These are phyloP conservation scores for Chromobotia macracanthus DNA, from an alignment of 2,797 vertebrate genomes.

Conservation along the genomic window DNA sequence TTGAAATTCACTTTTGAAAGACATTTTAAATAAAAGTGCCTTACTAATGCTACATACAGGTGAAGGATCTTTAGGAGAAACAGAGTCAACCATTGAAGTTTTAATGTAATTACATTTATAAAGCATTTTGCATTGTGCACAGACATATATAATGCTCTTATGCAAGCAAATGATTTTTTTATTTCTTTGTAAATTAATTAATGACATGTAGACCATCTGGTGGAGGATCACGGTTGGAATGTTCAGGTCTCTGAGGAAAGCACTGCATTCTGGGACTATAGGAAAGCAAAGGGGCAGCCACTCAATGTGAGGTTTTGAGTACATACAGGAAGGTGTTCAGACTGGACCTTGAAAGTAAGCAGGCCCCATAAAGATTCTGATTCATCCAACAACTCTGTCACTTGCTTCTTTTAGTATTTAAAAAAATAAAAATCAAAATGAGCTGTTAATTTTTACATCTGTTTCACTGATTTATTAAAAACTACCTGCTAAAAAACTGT, in stretches of 20 bases:
- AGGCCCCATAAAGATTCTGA: too few relatives aligned
- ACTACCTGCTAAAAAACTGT: too few relatives aligned
- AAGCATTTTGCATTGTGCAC: neutral
- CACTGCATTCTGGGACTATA: too few relatives aligned
- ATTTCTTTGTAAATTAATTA: neutral
- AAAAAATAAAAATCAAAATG: too few relatives aligned
- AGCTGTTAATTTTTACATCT: too few relatives aligned
- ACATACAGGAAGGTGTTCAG: too few relatives aligned
- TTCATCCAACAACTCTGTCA: too few relatives aligned
- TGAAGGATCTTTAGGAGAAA: slow-evolving; percentile 3
- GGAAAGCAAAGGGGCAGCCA: too few relatives aligned
- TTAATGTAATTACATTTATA: slow-evolving; percentile 6
- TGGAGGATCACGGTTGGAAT: neutral
- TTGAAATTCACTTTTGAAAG: neutral
- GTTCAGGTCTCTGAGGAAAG: neutral
- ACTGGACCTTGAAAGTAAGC: too few relatives aligned
- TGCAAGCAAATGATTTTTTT: neutral
- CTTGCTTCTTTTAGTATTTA: too few relatives aligned
- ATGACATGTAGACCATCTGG: neutral
- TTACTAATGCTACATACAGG: neutral
- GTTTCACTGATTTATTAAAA: neutral
- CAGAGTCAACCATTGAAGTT: neutral
- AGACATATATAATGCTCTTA: neutral
- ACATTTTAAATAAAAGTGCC: slow-evolving; percentile 16
- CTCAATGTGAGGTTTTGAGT: too few relatives aligned